Conservation (phyloP, 2,113 vertebrate genomes). For the Murina feae region DNA sequence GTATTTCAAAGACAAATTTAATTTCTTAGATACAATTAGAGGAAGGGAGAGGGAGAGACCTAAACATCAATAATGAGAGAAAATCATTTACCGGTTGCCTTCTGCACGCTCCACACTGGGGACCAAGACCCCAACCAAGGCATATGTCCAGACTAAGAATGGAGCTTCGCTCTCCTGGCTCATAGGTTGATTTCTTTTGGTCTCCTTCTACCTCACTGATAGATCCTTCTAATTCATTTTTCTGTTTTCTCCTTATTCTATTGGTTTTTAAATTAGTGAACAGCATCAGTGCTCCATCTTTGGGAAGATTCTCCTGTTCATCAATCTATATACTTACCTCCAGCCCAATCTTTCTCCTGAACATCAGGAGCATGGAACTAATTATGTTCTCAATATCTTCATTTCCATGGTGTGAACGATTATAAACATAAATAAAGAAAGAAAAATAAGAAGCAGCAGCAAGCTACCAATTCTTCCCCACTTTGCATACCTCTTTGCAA, state of each 20-base stretch:
- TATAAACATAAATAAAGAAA: background rate
- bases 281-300: background rate
- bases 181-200: background rate
- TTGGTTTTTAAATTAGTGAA: background rate
- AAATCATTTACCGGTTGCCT: too few species aligned
- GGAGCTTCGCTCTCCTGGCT: too few species aligned
- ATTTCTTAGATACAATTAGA: background rate
- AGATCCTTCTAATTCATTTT: background rate
- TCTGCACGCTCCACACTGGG: too few species aligned
- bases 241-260: background rate
- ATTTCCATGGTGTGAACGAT: background rate
- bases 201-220: background rate
- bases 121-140: too few species aligned
- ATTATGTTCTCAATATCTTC: background rate
- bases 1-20: background rate
- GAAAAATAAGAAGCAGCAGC: background rate
- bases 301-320: background rate
- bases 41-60: too few species aligned
- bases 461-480: background rate
- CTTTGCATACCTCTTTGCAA: background rate
- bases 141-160: too few species aligned
- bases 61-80: too few species aligned
- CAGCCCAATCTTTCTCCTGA: background rate
- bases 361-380: accelerated
- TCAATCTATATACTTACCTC: background rate